phyloP scores from a whole-genome alignment of 2,888 invertebrate species.

The Dioctria rufipes region DNA sequence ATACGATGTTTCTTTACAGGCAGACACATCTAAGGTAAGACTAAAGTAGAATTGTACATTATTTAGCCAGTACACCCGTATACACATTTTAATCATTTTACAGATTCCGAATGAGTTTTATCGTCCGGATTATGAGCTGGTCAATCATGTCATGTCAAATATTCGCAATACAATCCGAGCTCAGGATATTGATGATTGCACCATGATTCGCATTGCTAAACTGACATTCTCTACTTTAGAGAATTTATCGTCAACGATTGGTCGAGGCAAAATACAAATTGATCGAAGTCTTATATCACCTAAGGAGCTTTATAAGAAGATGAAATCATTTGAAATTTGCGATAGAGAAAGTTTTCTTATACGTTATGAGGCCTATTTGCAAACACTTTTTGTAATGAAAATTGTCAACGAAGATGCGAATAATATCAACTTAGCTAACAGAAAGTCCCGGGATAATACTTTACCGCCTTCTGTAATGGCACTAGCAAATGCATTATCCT shows the following conservation, averaged over 20 bases:
- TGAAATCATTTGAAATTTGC: slow-evolving; percentile 67
- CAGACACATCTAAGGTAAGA: slow-evolving; percentile 59
- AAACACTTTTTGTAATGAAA: slow-evolving; percentile 56
- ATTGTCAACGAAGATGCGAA: slow-evolving; percentile 55
- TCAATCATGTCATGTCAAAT: slow-evolving; percentile 68
- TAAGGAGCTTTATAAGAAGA: slow-evolving; percentile 68
- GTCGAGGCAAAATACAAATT: slow-evolving; percentile 31
- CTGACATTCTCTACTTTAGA: slow-evolving; percentile 65
- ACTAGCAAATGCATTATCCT: slow-evolving; percentile 1
- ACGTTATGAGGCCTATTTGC: slow-evolving; percentile 68
- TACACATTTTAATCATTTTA: not conserved
- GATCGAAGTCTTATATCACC: slow-evolving; percentile 65
- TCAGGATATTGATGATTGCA: slow-evolving; percentile 67
- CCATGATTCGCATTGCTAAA: slow-evolving; percentile 68
- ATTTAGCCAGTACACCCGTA: not conserved
- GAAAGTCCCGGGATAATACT: slow-evolving; percentile 28
- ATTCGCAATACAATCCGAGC: slow-evolving; percentile 68
- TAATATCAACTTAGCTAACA: slow-evolving; percentile 53
- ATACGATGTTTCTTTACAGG: slow-evolving; percentile 35
- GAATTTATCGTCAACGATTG: slow-evolving; percentile 57
- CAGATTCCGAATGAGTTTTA: slow-evolving; percentile 55
- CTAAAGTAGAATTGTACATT: slow-evolving; percentile 2
- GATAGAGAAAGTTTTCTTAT: slow-evolving; percentile 67
- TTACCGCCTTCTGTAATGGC: slow-evolving; percentile 39
- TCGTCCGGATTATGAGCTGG: slow-evolving; percentile 67